phyloP scores from a whole-genome alignment of 2,888 invertebrate genomes.

The Zhengitettix transpicula region DNA sequence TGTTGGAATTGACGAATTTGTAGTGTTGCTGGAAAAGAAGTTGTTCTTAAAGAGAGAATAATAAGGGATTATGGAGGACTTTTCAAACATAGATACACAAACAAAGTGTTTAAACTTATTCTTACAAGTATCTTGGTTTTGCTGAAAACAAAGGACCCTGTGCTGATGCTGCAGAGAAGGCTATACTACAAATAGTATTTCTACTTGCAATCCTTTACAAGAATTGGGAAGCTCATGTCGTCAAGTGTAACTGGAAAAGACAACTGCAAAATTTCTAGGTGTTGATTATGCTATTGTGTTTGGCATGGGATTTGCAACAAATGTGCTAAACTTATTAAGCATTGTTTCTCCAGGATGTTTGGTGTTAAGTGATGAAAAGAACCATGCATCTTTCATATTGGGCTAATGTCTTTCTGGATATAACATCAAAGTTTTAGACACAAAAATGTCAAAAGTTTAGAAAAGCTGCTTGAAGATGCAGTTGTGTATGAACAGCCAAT shows the following conservation, averaged over 20 bases:
- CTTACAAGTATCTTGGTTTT: constrained; percentile 97
- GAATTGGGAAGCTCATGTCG: constrained; percentile 42
- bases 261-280: constrained; percentile 77
- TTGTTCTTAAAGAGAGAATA: constrained; percentile 68
- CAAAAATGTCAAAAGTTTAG: constrained; percentile 76
- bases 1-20: constrained; percentile 92
- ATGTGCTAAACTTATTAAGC: constrained; percentile 81
- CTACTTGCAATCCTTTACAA: constrained; percentile 55
- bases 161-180: constrained; percentile 52
- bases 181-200: constrained; percentile 58
- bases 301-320: constrained; percentile 98
- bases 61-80: constrained; percentile 80
- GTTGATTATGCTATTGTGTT: constrained; percentile 87
- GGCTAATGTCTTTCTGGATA: constrained; percentile 80
- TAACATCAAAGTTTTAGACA: constrained; percentile 73
- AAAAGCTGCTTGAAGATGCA: constrained; percentile 56
- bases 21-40: constrained; percentile 79
- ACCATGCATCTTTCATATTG: constrained; percentile 91
- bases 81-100: constrained; percentile 62
- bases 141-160: constrained; percentile 66
- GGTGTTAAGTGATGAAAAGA: constrained; percentile 89
- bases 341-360: constrained; percentile 69
- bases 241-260: constrained; percentile 50
- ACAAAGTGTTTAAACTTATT: constrained; percentile 78
- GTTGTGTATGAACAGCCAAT: constrained; percentile 64